Conservation (phyloP, 2,797 vertebrate species). For the Hydrophis major region DNA sequence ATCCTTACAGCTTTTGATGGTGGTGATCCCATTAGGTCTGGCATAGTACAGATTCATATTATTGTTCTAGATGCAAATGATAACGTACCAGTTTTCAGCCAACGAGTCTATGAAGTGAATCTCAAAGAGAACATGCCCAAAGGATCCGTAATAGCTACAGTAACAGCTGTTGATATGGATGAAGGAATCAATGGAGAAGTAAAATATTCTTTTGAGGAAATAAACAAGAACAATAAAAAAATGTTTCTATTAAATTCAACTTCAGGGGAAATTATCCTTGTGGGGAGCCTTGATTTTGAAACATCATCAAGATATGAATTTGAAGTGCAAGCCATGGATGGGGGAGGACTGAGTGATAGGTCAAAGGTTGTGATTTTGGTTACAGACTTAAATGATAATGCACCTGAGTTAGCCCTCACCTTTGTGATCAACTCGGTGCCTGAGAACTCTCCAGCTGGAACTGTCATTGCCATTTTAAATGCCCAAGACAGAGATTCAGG, state of each 20-base stretch:
- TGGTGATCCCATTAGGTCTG: conserved; percentile 7
- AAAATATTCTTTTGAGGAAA: conserved; percentile 41
- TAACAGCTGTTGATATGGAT: not conserved
- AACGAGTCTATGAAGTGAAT: not conserved
- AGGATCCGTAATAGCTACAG: not conserved
- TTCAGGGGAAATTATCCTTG: conserved; percentile 39
- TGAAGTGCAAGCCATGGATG: conserved; percentile 62
- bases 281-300: conserved; percentile 58
- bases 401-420: conserved; percentile 1
- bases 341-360: conserved; percentile 36
- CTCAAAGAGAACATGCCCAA: not conserved
- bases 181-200: conserved; percentile 44
- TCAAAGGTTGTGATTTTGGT: conserved; percentile 31
- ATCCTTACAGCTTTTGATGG: conserved; percentile 18
- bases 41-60: not conserved
- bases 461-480: conserved; percentile 14
- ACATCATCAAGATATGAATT: conserved; percentile 47
- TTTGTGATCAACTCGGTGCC: not conserved
- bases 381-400: conserved; percentile 26
- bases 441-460: conserved; percentile 15
- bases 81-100: conserved; percentile 10
- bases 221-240: not conserved
- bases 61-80: conserved; percentile 7
- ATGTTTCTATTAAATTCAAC: conserved; percentile 36
- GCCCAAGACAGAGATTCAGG: conserved; percentile 18